Base-by-base conservation (phyloP, 1,140 invertebrate genomes). In the Drosophila trapezifrons region DNA sequence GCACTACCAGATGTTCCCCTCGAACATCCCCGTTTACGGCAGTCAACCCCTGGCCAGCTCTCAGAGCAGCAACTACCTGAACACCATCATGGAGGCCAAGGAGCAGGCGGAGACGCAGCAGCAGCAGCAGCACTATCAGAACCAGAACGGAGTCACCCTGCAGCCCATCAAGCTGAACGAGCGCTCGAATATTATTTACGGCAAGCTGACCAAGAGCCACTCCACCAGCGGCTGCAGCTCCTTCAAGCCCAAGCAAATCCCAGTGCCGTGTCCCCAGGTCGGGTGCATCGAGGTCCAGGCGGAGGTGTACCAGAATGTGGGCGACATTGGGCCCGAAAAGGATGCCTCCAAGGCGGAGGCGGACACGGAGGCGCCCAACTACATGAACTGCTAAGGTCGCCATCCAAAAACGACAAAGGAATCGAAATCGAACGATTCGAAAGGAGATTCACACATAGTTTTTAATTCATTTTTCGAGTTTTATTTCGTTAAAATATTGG, bases 1-100 rank as follows among this genome's bases (percentile, higher is more conserved):
- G 35, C 91, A 92, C 43, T 92, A 92, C 22, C 87, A 91, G 60
- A 83, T 92, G 75, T 92, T 92, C 25, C 91, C 91, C 55, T 92
- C 91, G 13, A 92, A 92, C 65, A 90, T 92, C 43, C 91, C 91
- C 12, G 91, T 92, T 35, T 91, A 91, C 20, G 79, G 82, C 20
- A 90, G 80, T 42, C 85, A 87, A 35, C 76, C 80, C 4, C 40
- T 87, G 17, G 69, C 75, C 25, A 42, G 60, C 1, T 90, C 90
- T 0, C 81, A 85, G 49, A 89, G 90, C 54, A 92, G 76, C 64
- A 90, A 82, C 62, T 81, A 82, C 38, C 70, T 92, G 8, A 92
- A 92, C 64, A 91, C 91, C 46, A 92, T 92, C 15, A 74, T 79
- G 74, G 91, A 92, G 47, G 86, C 90, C 18, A 92, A 91, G 65